Evolutionary conservation across 2,888 invertebrate species (phyloP), one percentile per base, ranked within the genome.

Genomic region (Scaptomyza cyrtandrae): DNA sequence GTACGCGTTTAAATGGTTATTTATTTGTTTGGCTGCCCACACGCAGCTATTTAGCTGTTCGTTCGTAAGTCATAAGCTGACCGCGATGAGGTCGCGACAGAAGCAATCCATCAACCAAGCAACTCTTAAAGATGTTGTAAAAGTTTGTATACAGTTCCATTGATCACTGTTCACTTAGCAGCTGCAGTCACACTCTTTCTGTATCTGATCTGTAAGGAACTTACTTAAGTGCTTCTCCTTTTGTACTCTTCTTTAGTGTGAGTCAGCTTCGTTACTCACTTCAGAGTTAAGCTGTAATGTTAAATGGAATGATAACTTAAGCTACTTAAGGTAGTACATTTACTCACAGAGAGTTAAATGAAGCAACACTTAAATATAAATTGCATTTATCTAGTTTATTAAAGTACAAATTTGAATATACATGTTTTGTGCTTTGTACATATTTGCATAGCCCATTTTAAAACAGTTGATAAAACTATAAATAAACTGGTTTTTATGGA

Each of bases 1-100:
- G 66, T 68, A 65, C 62, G 59, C 71, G 65, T 67, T 76, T 77
- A 80, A 86, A 73, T 81, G 61, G 52, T 33, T 60, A 60, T 66
- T 70, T 64, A 46, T 48, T 50, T 57, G 35, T 35, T 56, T 75
- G 45, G 4, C 54, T 16, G 68, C 81, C 69, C 74, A 70, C 70
- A 56, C 75, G 52, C 49, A 43, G 5, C 16, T 45, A 1, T n/a
- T 14, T 16, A 14, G 24, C 6, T 29, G 6, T 29, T 9, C 7
- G 27, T 29, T 13, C 49, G n/a, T 50, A 50, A 50, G 49, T n/a
- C 29, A 29, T 19, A 3, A 11, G 31, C 49, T 48, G 49, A n/a
- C 64, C 29, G 31, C 49, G 49, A 43, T 49, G 33, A 50, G 29
- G 43, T 29, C 66, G 19, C 29, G 13, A n/a, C 31, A 16, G 44